Percentiles rank a stretch among this genome's conserved stretches.
Evolutionary conservation across 2,888 invertebrate species (phyloP).

Genomic region (Ectemnius cavifrons): DNA sequence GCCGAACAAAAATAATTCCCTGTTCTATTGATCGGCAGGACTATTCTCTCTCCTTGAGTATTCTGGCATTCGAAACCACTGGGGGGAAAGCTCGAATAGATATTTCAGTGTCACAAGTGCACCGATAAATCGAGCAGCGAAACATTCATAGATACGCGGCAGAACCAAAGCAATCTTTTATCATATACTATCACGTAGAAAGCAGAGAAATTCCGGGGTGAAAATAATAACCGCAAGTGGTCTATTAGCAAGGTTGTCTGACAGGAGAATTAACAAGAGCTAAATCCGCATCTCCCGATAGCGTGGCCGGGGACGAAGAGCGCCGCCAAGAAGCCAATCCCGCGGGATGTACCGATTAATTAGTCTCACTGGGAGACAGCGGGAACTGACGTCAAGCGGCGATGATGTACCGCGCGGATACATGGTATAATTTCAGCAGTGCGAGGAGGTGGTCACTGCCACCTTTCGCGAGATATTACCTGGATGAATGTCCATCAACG

Average conservation of each 20-base stretch:
- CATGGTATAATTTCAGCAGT: no score
- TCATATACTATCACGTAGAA: background rate
- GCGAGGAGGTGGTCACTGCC: background rate
- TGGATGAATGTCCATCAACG: background rate
- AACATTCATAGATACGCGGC: background rate
- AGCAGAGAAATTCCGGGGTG: background rate
- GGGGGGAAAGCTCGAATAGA: background rate
- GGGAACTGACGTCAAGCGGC: background rate
- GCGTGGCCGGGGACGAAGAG: background rate
- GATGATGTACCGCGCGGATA: background rate
- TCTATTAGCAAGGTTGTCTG: background rate
- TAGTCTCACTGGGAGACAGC: constrained; percentile 5
- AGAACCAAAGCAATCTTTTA: background rate
- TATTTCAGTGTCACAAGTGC: constrained; percentile 10
- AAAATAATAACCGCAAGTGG: background rate
- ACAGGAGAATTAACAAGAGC: background rate
- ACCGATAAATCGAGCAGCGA: constrained; percentile 8
- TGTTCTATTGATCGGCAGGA: background rate
- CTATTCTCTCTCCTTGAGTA: background rate
- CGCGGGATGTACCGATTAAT: constrained; percentile 15
- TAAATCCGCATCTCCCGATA: background rate
- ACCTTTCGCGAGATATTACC: background rate
- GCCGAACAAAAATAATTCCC: background rate
- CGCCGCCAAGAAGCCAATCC: background rate
- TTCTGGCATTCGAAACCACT: background rate